These are phyloP conservation scores for Rapana venosa DNA, from an alignment of 2,888 invertebrate species.

Conservation along the genomic window DNA sequence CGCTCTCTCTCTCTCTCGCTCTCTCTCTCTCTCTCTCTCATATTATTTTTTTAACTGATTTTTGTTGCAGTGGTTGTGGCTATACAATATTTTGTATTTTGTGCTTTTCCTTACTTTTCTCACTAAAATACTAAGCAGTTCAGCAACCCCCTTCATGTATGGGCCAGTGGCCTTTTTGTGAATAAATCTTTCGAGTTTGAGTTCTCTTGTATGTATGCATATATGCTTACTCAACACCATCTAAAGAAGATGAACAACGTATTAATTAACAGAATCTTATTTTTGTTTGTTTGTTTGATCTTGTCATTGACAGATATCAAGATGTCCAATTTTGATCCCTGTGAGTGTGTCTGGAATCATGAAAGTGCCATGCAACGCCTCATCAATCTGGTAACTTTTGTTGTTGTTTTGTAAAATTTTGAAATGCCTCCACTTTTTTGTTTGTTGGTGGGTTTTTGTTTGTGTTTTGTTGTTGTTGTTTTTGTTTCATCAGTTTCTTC, in stretches of 20 bases:
- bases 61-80: too few species aligned
- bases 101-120: too few species aligned
- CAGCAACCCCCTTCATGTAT: too few species aligned
- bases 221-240: too few species aligned
- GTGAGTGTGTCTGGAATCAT: constrained; percentile 93
- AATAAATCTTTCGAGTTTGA: neutral
- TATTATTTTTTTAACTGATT: too few species aligned
- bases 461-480: neutral
- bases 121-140: too few species aligned
- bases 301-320: neutral
- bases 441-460: neutral
- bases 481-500: neutral
- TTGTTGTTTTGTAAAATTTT: neutral
- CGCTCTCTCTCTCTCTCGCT: too few species aligned
- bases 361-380: constrained; percentile 94
- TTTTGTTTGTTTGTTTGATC: neutral
- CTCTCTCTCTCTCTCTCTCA: too few species aligned
- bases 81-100: too few species aligned
- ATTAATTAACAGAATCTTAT: neutral
- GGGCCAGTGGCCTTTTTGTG: too few species aligned
- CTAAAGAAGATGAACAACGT: neutral
- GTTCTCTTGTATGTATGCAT: neutral
- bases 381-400: constrained; percentile 88
- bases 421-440: too few species aligned
- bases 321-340: constrained; percentile 84